phyloP scores from a whole-genome alignment of 2,797 vertebrate species.

The Mionectes olivaceus region DNA sequence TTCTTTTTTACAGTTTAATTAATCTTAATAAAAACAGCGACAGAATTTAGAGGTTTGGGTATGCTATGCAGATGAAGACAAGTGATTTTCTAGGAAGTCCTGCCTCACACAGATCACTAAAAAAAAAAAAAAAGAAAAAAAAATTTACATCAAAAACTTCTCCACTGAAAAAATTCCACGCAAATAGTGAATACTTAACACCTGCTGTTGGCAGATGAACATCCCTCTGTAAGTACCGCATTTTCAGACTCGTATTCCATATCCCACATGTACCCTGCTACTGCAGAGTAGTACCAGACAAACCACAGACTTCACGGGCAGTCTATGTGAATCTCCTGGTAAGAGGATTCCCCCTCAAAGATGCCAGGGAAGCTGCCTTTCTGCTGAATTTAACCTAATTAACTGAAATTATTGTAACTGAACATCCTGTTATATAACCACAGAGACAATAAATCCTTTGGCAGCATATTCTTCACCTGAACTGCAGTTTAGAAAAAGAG shows the following conservation, averaged over 20 bases:
- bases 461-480: not conserved
- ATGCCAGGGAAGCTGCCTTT: not conserved
- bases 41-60: not conserved
- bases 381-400: not conserved
- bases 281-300: not conserved
- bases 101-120: not conserved
- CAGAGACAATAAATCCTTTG: not conserved
- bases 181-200: not conserved
- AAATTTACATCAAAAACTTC: not conserved
- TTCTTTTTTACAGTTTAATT: not conserved
- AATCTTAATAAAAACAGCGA: not conserved
- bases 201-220: not conserved
- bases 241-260: not conserved
- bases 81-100: not conserved
- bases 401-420: not conserved
- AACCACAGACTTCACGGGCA: not conserved
- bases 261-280: not conserved
- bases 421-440: not conserved
- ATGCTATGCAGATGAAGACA: not conserved
- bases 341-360: not conserved
- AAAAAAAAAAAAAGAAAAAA: not conserved
- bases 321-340: not conserved
- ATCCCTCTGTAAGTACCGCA: rapidly evolving
- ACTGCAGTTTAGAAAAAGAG: not conserved
- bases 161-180: not conserved